phyloP scores from a whole-genome alignment of 2,888 invertebrate genomes.

The Macroteleia sp. region DNA sequence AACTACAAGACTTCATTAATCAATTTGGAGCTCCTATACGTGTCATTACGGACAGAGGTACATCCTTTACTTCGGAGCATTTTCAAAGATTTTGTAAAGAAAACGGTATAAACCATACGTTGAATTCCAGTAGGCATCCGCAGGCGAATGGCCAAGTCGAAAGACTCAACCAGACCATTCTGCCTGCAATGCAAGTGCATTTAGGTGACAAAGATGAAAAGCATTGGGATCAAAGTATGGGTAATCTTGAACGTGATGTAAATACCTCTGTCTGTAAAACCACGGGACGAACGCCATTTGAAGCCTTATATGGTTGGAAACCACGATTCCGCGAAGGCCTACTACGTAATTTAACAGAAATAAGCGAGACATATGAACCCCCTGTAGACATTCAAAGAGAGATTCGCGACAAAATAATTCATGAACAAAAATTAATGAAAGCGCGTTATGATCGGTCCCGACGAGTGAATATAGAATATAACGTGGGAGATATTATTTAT shows the following conservation, averaged over 20 bases:
- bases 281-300: not conserved
- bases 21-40: no score
- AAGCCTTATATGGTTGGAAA: not conserved
- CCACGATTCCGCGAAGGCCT: not conserved
- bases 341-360: not conserved
- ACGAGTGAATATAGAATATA: not conserved
- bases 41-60: no score
- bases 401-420: not conserved
- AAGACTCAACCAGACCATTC: not conserved
- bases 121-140: not conserved
- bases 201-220: not conserved
- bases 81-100: not conserved
- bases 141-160: conserved; percentile 1
- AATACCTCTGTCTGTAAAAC: not conserved
- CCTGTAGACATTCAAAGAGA: not conserved
- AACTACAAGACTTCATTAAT: no score
- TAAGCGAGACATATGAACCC: not conserved
- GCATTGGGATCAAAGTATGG: not conserved
- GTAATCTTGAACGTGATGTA: not conserved
- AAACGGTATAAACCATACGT: not conserved
- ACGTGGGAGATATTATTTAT: not conserved
- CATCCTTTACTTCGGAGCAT: no score
- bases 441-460: not conserved
- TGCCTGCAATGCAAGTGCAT: not conserved
- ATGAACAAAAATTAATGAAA: not conserved